Conservation (phyloP, 2,888 invertebrate species). For the Drosophila vallismaia region DNA sequence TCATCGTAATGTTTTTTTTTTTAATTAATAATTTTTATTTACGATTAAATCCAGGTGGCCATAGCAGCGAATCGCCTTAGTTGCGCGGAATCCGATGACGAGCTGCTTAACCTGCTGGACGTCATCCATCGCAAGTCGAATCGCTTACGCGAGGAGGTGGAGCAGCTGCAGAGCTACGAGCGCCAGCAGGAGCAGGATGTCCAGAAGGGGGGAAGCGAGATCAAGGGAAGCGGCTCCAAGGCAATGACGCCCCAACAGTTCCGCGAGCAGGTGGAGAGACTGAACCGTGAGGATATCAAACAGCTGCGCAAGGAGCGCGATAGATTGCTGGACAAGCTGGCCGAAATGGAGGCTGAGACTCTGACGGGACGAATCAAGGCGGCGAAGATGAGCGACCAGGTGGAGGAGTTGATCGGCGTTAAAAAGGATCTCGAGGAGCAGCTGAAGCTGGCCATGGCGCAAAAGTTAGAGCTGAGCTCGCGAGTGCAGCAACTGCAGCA, state of each 20-base stretch:
- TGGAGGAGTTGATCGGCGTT: slow-evolving; percentile 86
- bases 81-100: slow-evolving; percentile 88
- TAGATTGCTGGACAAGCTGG: slow-evolving; percentile 89
- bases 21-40: not conserved
- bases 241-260: slow-evolving; percentile 81
- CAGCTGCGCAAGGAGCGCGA: slow-evolving; percentile 89
- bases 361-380: slow-evolving; percentile 88
- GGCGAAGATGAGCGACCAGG: slow-evolving; percentile 87
- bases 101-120: slow-evolving; percentile 93
- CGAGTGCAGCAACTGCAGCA: slow-evolving; percentile 85
- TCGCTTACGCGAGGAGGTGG: slow-evolving; percentile 88
- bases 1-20: not conserved
- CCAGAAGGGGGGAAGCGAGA: slow-evolving; percentile 14
- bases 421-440: slow-evolving; percentile 87
- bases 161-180: slow-evolving; percentile 86
- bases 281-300: slow-evolving; percentile 86
- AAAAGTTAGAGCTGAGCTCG: slow-evolving; percentile 86
- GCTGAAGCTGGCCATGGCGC: slow-evolving; percentile 85
- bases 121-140: slow-evolving; percentile 92
- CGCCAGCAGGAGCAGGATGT: slow-evolving; percentile 66
- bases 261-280: slow-evolving; percentile 80
- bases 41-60: slow-evolving; percentile 67
- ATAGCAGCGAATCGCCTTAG: slow-evolving; percentile 81
- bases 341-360: slow-evolving; percentile 91
- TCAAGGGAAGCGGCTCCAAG: slow-evolving; percentile 45